Base-by-base conservation (phyloP, 2,113 vertebrate genomes). In the Scytalopus superciliaris region DNA sequence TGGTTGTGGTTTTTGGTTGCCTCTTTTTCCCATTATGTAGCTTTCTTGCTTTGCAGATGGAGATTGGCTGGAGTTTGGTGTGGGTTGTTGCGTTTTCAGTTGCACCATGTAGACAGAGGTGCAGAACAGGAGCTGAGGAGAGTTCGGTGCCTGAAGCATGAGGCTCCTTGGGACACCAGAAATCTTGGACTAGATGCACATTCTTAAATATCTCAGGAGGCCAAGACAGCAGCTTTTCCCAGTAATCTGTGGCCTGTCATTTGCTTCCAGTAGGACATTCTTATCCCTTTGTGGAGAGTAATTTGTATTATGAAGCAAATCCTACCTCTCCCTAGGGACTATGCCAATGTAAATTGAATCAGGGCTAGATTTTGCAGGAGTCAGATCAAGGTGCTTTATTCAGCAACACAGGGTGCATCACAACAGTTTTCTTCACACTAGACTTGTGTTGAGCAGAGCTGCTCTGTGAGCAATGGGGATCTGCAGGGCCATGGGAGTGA, bases 371-470 rank as follows among this genome's bases (percentile, higher is more conserved):
- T 83, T 30, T 42, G 33, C 49, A 18, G 87, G 44, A 72, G 23
- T 37, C 19, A 1, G 44, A 12, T 56, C 49, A 19, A 60, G 77
- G 66, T 64, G 76, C 66, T 53, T 66, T 7, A 11, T 9, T 24
- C 57, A 62, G 77, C 15, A 24, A 3, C 23, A 6, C 31, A 28
- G 44, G 44, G 40, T 14, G 18, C 45, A 35, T 2, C 11, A 69
- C 18, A 9, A 0, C 49, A 23, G 4, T 18, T 72, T 40, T 25
- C 63, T 25, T 56, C 0, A 0, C 25, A 13, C 17, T 14, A 2
- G 14, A 2, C 1, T 6, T 17, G 31, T 10, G 3, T 23, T 53
- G 45, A 40, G 28, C 69, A 12, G 69, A 30, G 68, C 77, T 91
- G 55, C 64, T n/a, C 12, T 3, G 64, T 14, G 66, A 49, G 31